phyloP scores from a whole-genome alignment of 2,888 invertebrate species.

The Falcaria lacertinaria region DNA sequence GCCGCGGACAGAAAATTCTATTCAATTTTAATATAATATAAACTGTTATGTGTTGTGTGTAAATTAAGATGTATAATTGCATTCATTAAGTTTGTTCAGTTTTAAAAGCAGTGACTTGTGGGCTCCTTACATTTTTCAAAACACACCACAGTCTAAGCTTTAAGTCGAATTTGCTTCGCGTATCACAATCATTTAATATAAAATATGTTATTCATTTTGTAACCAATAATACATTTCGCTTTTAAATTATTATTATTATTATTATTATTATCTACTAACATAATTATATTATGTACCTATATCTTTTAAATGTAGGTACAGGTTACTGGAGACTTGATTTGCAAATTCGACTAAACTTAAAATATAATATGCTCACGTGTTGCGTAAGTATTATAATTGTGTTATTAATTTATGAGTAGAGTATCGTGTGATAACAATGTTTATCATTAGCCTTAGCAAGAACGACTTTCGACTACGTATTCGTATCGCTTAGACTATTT shows the following conservation, averaged over 20 bases:
- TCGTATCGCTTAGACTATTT: too few species aligned
- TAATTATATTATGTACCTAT: too few species aligned
- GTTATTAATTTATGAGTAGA: conserved; percentile 71
- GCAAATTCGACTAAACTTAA: conserved; percentile 13
- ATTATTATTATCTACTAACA: too few species aligned
- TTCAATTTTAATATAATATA: too few species aligned
- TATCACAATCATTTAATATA: not conserved
- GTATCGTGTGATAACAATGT: conserved; percentile 41
- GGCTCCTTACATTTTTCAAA: not conserved
- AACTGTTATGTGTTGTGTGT: too few species aligned
- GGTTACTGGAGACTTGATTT: too few species aligned
- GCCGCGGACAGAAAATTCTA: too few species aligned
- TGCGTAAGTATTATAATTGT: conserved; percentile 66
- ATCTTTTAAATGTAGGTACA: too few species aligned
- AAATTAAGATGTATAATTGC: too few species aligned
- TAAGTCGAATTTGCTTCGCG: not conserved
- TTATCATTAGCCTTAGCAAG: too few species aligned
- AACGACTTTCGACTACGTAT: too few species aligned
- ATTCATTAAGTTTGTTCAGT: not conserved
- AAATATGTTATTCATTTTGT: not conserved
- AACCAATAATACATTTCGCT: not conserved
- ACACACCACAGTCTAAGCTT: not conserved
- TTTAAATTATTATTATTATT: too few species aligned
- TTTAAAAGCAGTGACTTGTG: not conserved
- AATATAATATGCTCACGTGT: conserved; percentile 33